Evolutionary conservation across 2,113 vertebrate species (phyloP), one percentile per base, ranked within the genome.

Genomic region (Prunella himalayana): DNA sequence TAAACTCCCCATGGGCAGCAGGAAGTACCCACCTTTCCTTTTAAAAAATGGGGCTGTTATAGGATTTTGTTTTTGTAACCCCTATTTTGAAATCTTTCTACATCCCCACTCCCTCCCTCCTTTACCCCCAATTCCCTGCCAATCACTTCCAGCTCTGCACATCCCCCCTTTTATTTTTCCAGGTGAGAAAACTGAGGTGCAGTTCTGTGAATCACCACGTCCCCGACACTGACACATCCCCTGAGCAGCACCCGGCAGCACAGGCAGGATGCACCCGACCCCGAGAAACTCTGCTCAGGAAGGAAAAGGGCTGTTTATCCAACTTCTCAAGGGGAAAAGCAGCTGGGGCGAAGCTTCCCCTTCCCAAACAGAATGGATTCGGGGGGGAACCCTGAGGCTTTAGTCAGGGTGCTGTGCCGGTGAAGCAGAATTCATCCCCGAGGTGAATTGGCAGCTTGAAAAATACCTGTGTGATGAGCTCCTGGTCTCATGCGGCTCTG

Each of bases 171-270:
- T 73, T 19, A 35, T 61, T 86, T 78, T 54, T 53, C n/a, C 51
- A 71, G 57, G 23, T 45, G 47, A 53, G 87, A 72, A 90, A 89
- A 85, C 61, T 3, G 47, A 87, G 65, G 84, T 5, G 8, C 1
- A 0, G 15, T 5, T 20, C 51, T 5, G 2, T 4, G 2, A 66
- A 56, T n/a, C 15, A 6, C 39, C 7, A 6, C 0, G 0, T 44
- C 35, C 53, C 44, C 1, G 0, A 16, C 69, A 45, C 10, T 2
- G 0, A 18, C 50, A 33, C 51, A 1, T 81, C 42, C 82, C 63
- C 53, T 2, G 2, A 64, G 68, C 93, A 37, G 56, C 7, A 13
- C 68, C 45, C 23, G 0, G 44, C 30, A 7, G 57, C 8, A 3
- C 56, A 31, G 53, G 51, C 92, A 92, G 94, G 95, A 95, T 85